Evolutionary conservation across 2,797 vertebrate genomes (phyloP), one percentile per base, ranked within the genome.

Genomic region (Thalassophryne amazonica): DNA sequence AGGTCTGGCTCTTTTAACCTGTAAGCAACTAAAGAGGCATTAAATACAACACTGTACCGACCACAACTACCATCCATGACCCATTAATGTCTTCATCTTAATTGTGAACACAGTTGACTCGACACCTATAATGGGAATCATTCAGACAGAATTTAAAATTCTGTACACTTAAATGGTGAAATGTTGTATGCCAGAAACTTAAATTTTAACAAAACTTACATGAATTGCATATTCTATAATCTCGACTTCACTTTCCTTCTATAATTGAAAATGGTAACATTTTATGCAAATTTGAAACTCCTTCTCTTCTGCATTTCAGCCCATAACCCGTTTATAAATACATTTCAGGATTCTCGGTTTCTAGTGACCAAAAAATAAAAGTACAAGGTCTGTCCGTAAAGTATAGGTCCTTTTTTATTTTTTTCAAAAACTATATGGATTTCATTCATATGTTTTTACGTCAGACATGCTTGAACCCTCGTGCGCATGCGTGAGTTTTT

Each of bases 321-420:
- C n/a, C 55, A 18, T 61, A 70, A 55, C 64, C 52, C 45, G 60
- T 67, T 73, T 74, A 80, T 83, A 90, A 87, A 90, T 86, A 88
- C 37, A 73, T 59, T 70, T 67, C 34, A 48, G 59, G 49, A 81
- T 85, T 91, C 70, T 91, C 86, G 51, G 83, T 92, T 92, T 90
- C 88, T 60, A 73, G 55, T 63, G 21, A 60, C 40, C 63, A 79
- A 84, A 85, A 90, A 89, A 81, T 78, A 83, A 91, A 90, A 88
- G 81, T 74, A 40, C 7, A 33, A n/a, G n/a, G n/a, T n/a, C n/a
- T n/a, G n/a, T n/a, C n/a, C n/a, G n/a, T n/a, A n/a, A n/a, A n/a
- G n/a, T n/a, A n/a, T n/a, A n/a, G n/a, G n/a, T n/a, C n/a, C n/a
- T n/a, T n/a, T n/a, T n/a, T n/a, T n/a, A n/a, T n/a, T n/a, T n/a